These are phyloP conservation scores for Clarias macrocephalus DNA, from an alignment of 2,113 vertebrate genomes.

Conservation along the genomic window DNA sequence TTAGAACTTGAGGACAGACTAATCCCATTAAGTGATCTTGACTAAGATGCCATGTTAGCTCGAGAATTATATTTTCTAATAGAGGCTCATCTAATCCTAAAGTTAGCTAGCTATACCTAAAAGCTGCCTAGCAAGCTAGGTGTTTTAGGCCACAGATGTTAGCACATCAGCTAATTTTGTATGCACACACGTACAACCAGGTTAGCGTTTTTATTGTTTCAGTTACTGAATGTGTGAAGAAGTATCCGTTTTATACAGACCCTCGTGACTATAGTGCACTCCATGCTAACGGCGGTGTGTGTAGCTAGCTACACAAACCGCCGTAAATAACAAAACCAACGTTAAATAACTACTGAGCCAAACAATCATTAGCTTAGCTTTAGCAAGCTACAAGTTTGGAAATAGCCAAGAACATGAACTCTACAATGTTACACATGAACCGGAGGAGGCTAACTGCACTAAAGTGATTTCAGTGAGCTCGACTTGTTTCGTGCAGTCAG, in stretches of 20 bases:
- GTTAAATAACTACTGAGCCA: neutral
- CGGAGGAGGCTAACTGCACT: neutral
- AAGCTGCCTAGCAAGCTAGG: neutral
- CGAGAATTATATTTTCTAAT: neutral
- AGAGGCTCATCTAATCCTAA: neutral
- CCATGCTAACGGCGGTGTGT: neutral
- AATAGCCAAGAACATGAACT: neutral
- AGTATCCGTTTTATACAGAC: neutral
- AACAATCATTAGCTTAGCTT: constrained; percentile 13
- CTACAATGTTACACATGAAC: no score
- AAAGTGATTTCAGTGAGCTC: neutral
- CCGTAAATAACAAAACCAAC: neutral
- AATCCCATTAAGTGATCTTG: neutral
- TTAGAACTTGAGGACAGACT: neutral
- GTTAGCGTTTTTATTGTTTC: neutral
- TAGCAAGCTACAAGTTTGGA: neutral
- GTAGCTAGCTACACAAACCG: neutral
- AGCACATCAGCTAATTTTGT: neutral
- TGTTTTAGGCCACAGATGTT: neutral
- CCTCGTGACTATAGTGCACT: no score
- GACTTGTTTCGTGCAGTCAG: constrained; percentile 14
- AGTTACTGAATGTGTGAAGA: neutral
- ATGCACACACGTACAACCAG: neutral
- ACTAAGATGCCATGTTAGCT: neutral
- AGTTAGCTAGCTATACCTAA: neutral